Base-by-base conservation (phyloP, 2,797 vertebrate species). In the Tenualosa thibaudeaui region DNA sequence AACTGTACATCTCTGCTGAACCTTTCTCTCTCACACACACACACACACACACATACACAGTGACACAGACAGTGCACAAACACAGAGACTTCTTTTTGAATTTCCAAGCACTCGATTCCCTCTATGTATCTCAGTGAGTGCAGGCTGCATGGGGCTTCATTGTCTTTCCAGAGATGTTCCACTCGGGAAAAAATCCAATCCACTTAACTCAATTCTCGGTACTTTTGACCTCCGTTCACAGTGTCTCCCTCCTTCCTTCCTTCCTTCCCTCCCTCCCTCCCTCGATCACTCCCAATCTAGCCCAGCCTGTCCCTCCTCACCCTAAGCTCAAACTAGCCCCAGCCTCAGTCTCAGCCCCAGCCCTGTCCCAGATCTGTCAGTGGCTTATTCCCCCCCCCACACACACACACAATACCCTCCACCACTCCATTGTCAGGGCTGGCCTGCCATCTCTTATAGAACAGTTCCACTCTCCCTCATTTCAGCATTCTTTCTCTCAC, bases 131-230 rank as follows among this genome's bases (percentile, higher is more conserved):
- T 75, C 65, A 9, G 50, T 65, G 62, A 3, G 3, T 26, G 65
- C 10, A 19, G 12, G 26, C 62, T 68, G 26, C 26, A 68, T 68
- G 62, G 62, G 26, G 24, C 15, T 68, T 31, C 62, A 37, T 68
- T 68, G 62, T 65, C 24, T 65, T 65, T 24, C 26, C 62, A 26
- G 62, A 68, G 31, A 31, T 68, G 62, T 37, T 68, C 62, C 62
- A 37, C 62, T 68, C 26, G 24, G n/a, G 1, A 26, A 7, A 68
- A 68, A 68, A 68, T 68, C 62, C 3, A 68, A 68, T 68, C 62
- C 62, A 68, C 26, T 68, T 68, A 68, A 31, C 62, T 68, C 26
- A 68, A 68, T 68, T 68, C 62, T 68, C 24, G 31, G 62, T 68
- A 37, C 62, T 31, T 68, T 31, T 68, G 26, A 68, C 62, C 62